These are phyloP conservation scores for Chamaea fasciata DNA, from an alignment of 2,113 vertebrate species.

Conservation along the genomic window DNA sequence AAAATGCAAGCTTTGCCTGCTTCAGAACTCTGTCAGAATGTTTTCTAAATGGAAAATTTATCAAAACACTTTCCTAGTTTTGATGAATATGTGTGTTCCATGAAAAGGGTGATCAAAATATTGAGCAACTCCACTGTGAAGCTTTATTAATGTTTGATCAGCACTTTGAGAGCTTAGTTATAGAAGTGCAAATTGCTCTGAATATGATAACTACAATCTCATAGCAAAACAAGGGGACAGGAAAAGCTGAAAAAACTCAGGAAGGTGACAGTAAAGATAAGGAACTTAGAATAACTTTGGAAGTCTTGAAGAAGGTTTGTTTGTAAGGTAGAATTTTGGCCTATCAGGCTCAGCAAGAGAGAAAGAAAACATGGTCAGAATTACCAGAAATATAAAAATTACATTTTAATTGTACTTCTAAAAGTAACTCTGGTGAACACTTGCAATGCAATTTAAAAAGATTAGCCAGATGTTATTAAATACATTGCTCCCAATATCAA, in stretches of 20 bases:
- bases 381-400: neutral
- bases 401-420: neutral
- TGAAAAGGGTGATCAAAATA: neutral
- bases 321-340: neutral
- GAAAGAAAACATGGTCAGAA: neutral
- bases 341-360: neutral
- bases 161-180: neutral
- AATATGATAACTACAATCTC: neutral
- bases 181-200: neutral
- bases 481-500: neutral
- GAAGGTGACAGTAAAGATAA: neutral
- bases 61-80: neutral
- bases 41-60: slow-evolving; percentile 17
- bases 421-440: neutral
- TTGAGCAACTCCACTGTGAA: neutral
- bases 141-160: slow-evolving; percentile 46
- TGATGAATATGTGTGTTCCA: neutral
- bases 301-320: neutral
- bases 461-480: neutral
- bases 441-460: neutral
- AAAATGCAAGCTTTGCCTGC: neutral
- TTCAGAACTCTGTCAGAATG: neutral
- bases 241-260: neutral
- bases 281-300: neutral
- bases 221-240: neutral